These are phyloP conservation scores for Atta colombica DNA, from an alignment of 1,140 invertebrate species.

Conservation along the genomic window DNA sequence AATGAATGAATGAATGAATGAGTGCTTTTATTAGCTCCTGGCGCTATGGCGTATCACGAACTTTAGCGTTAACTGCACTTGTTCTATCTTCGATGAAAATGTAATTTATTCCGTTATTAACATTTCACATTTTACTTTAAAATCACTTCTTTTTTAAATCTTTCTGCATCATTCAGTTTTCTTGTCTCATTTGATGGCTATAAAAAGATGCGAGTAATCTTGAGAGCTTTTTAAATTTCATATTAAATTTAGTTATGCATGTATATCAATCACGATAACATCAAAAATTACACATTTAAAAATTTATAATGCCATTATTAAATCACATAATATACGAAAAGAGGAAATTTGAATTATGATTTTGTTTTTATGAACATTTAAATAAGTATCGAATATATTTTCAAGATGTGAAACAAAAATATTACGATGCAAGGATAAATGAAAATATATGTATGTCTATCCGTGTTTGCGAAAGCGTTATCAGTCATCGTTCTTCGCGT, in stretches of 20 bases:
- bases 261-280: neutral
- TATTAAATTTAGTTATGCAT: neutral
- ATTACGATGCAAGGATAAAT: conserved; percentile 6
- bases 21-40: conserved; percentile 37
- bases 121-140: conserved; percentile 35
- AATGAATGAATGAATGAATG: conserved; percentile 40
- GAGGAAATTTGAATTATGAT: neutral
- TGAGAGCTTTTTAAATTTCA: neutral
- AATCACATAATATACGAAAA: neutral
- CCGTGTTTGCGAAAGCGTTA: neutral
- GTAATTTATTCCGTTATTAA: conserved; percentile 47
- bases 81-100: conserved; percentile 37
- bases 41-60: conserved; percentile 28
- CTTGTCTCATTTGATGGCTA: neutral
- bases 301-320: neutral
- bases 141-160: conserved; percentile 25
- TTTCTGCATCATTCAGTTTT: neutral
- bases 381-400: conserved; percentile 1
- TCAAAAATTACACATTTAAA: neutral
- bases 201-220: conserved; percentile 6
- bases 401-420: conserved; percentile 4
- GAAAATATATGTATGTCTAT: conserved; percentile 12
- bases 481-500: conserved; percentile 23
- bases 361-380: neutral
- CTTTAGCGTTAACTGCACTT: conserved; percentile 20